phyloP scores from a whole-genome alignment of 1,140 invertebrate species.

The Caenorhabditis latens region DNA sequence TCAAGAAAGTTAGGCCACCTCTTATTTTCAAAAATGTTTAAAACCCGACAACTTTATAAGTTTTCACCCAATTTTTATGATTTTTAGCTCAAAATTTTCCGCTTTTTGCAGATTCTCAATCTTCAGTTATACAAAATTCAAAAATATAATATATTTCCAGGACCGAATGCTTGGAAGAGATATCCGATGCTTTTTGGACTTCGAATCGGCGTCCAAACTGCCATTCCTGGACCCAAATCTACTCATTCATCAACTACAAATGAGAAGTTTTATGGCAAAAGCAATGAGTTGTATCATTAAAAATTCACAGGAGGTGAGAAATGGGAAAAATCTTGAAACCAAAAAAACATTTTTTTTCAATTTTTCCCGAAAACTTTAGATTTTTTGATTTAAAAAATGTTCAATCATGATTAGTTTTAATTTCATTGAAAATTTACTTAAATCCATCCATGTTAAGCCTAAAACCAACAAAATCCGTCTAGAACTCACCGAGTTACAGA shows the following conservation, averaged over 20 bases:
- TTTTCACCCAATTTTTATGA: neutral
- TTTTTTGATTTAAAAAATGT: too few relatives aligned
- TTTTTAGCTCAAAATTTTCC: too few relatives aligned
- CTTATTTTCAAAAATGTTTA: neutral
- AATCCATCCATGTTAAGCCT: neutral
- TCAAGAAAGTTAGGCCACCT: neutral
- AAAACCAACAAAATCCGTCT: neutral
- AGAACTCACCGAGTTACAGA: neutral
- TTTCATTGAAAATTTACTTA: too few relatives aligned
- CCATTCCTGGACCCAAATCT: neutral
- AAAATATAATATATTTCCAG: neutral
- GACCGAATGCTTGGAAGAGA: constrained; percentile 13
- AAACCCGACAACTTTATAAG: neutral
- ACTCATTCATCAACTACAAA: neutral
- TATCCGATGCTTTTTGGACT: constrained; percentile 21
- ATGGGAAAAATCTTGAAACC: neutral
- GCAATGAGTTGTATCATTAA: neutral
- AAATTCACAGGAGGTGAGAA: neutral
- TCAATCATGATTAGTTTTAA: too few relatives aligned
- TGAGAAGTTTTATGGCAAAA: constrained; percentile 15
- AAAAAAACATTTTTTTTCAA: neutral
- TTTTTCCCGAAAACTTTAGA: neutral
- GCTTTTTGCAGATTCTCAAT: too few relatives aligned
- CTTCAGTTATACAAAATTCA: too few relatives aligned
- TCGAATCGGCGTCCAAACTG: neutral